Evolutionary conservation across 2,113 vertebrate genomes (phyloP).

Genomic region (Chamaetylas fuelleborni): DNA sequence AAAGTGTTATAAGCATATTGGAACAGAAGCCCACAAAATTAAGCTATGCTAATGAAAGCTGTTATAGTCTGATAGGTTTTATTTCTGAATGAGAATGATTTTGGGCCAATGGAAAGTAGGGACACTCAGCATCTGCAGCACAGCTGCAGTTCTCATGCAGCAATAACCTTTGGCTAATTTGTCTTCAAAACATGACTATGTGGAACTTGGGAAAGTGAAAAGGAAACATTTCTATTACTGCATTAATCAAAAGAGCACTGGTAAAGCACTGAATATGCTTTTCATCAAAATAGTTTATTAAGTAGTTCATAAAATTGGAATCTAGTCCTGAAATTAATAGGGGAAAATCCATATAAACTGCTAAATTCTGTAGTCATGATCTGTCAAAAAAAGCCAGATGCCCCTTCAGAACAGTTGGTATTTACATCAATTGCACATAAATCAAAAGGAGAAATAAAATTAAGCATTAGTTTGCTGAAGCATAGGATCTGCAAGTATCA

Average conservation of each 20-base stretch:
- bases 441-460: background rate
- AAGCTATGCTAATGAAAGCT: background rate
- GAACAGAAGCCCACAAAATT: background rate
- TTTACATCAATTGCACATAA: background rate
- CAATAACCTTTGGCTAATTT: slow-evolving; percentile 53
- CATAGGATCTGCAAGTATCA: background rate
- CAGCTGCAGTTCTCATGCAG: slow-evolving; percentile 52
- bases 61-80: background rate
- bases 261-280: slow-evolving; percentile 28
- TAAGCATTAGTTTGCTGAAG: background rate
- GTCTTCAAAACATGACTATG: slow-evolving; percentile 49
- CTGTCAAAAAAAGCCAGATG: background rate
- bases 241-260: slow-evolving; percentile 39
- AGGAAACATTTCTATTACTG: slow-evolving; percentile 36
- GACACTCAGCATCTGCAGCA: slow-evolving; percentile 28
- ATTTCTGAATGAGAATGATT: background rate
- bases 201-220: slow-evolving; percentile 49
- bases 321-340: background rate
- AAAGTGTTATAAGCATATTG: background rate
- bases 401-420: background rate
- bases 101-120: background rate
- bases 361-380: background rate
- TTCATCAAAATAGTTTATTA: slow-evolving; percentile 43
- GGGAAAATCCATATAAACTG: background rate
- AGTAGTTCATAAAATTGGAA: slow-evolving; percentile 26